Conservation (phyloP, 2,888 invertebrate genomes). For the Cheilosia vulpina region DNA sequence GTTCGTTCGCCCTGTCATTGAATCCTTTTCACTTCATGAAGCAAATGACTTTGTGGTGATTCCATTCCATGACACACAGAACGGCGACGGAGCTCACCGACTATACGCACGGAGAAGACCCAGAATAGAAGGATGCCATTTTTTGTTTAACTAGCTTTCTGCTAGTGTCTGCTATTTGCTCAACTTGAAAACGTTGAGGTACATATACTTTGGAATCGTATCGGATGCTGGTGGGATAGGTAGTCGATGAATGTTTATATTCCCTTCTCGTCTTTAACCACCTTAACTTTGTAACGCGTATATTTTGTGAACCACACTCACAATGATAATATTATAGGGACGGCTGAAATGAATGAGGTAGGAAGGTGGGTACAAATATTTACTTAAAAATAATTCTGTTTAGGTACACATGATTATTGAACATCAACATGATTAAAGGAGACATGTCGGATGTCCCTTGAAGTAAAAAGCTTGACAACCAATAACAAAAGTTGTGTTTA, state of each 20-base stretch:
- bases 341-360: too few species aligned
- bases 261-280: not conserved
- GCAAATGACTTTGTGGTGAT: slow-evolving; percentile 67
- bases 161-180: slow-evolving; percentile 36
- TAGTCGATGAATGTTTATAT: not conserved
- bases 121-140: slow-evolving; percentile 19
- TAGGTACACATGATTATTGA: too few species aligned
- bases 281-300: slow-evolving; percentile 11
- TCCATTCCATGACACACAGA: slow-evolving; percentile 27
- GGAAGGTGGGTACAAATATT: too few species aligned
- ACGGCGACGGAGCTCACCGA: not conserved
- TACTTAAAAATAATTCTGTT: too few species aligned
- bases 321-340: too few species aligned
- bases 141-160: slow-evolving; percentile 60
- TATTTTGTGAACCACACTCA: not conserved
- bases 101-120: not conserved
- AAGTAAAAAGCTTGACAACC: too few species aligned
- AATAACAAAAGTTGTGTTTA: too few species aligned
- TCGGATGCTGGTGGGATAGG: slow-evolving; percentile 10
- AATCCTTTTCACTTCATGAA: slow-evolving; percentile 62
- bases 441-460: too few species aligned
- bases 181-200: slow-evolving; percentile 15
- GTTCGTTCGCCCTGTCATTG: slow-evolving; percentile 14
- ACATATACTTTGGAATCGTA: not conserved
- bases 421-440: too few species aligned